These are phyloP conservation scores for Batillaria attramentaria DNA, from an alignment of 1,140 invertebrate genomes.

Conservation along the genomic window DNA sequence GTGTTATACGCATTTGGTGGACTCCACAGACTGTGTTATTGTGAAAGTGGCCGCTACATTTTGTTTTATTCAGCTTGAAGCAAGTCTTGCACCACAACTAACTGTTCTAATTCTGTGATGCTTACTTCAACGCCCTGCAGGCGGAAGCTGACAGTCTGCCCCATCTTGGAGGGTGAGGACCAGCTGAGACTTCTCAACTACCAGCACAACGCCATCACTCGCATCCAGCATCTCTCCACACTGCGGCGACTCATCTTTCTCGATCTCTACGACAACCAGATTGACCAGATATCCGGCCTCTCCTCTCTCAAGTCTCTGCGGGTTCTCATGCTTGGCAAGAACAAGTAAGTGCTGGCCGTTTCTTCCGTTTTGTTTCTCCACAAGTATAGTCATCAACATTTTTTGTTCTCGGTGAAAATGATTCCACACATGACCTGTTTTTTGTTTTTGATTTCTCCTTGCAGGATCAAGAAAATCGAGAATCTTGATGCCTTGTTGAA, in stretches of 20 bases:
- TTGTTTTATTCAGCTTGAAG: neutral
- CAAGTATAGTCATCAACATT: no score
- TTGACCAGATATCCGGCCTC: slow-evolving; percentile 86
- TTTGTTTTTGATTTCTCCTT: no score
- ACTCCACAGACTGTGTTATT: no score
- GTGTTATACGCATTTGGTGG: no score
- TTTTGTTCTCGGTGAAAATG: no score
- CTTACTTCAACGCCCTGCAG: no score
- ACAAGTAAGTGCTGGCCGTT: slow-evolving; percentile 76
- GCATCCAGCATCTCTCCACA: slow-evolving; percentile 77
- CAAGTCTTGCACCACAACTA: neutral
- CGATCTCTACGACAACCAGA: slow-evolving; percentile 94
- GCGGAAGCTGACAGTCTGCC: slow-evolving; percentile 72
- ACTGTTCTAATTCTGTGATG: no score
- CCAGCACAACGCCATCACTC: slow-evolving; percentile 90
- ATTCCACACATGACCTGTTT: no score
- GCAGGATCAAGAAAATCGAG: slow-evolving; percentile 83
- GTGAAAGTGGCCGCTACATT: no score
- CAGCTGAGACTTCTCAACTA: slow-evolving; percentile 87
- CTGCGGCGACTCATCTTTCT: slow-evolving; percentile 89
- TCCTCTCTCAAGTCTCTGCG: slow-evolving; percentile 83
- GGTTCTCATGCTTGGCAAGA: slow-evolving; percentile 91
- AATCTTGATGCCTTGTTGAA: slow-evolving; percentile 81
- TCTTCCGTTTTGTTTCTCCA: no score
- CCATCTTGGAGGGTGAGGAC: slow-evolving; percentile 84